A percentile compares a stretch with the other conserved stretches of the same genome.
Evolutionary conservation across 2,888 invertebrate genomes (phyloP).

Genomic region (Byasa hedistus): DNA sequence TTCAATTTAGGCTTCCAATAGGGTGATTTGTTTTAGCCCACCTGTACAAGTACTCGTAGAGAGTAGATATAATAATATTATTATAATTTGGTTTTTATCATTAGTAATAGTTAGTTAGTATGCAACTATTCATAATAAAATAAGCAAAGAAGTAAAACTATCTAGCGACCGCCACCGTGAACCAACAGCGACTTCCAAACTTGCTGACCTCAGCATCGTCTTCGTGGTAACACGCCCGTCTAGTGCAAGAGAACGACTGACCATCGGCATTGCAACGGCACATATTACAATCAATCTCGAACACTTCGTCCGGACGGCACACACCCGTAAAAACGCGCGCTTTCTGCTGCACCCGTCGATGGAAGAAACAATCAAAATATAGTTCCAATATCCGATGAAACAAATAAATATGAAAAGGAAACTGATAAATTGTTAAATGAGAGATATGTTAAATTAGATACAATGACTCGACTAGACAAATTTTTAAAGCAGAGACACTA

Average conservation of each 20-base stretch:
- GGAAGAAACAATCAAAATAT: background rate
- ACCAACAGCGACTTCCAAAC: background rate
- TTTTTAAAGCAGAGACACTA: too few relatives aligned
- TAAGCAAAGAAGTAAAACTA: background rate
- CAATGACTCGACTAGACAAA: too few relatives aligned
- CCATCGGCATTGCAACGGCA: slow-evolving; percentile 80
- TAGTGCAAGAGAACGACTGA: slow-evolving; percentile 75
- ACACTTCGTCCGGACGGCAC: slow-evolving; percentile 76
- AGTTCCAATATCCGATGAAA: background rate
- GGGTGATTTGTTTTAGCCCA: too few relatives aligned
- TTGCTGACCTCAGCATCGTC: slow-evolving; percentile 51
- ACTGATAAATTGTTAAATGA: background rate
- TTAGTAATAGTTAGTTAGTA: too few relatives aligned
- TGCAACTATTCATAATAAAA: background rate
- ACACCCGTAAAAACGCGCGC: slow-evolving; percentile 50
- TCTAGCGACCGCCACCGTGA: slow-evolving; percentile 2
- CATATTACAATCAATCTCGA: slow-evolving; percentile 79
- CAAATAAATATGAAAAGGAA: background rate
- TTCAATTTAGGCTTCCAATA: too few relatives aligned
- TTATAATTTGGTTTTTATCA: too few relatives aligned
- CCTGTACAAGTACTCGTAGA: too few relatives aligned
- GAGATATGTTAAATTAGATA: too few relatives aligned
- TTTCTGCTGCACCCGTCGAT: slow-evolving; percentile 40
- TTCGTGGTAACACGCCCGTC: slow-evolving; percentile 62
- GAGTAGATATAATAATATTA: too few relatives aligned